phyloP scores from a whole-genome alignment of 2,113 vertebrate genomes.

The Orycteropus afer region DNA sequence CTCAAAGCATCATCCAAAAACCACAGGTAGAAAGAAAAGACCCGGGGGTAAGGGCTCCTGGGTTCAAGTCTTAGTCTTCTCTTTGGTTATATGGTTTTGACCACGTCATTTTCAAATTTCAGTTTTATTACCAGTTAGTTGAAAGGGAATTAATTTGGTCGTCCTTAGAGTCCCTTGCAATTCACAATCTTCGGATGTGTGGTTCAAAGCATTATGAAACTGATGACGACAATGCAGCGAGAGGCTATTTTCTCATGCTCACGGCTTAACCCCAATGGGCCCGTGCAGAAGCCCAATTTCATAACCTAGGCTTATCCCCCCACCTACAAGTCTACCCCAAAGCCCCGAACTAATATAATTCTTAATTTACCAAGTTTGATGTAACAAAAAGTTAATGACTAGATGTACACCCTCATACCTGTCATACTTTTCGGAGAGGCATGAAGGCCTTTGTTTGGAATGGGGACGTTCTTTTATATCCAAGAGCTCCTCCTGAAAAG shows the following conservation, averaged over 20 bases:
- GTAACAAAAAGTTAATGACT: not conserved
- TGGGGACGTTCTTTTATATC: constrained; percentile 95
- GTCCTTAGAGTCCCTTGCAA: not conserved
- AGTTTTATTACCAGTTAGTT: not conserved
- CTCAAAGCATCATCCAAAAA: not conserved
- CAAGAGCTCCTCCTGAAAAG: constrained; percentile 94
- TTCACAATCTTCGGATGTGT: not conserved
- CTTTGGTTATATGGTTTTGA: not conserved
- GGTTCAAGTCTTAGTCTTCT: constrained; percentile 20
- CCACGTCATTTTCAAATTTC: constrained; percentile 14
- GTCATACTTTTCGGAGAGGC: constrained; percentile 98
- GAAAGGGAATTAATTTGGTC: not conserved
- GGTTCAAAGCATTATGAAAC: not conserved
- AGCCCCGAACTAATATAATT: constrained; percentile 23
- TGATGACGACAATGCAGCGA: not conserved
- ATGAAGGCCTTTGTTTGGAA: constrained; percentile 96
- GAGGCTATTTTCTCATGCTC: not conserved
- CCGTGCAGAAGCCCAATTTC: not conserved
- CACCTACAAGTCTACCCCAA: constrained; percentile 4
- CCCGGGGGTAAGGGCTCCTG: not conserved
- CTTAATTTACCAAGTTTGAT: constrained; percentile 40
- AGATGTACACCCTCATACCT: constrained; percentile 87
- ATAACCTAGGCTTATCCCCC: not conserved
- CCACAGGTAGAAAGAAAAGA: not conserved
- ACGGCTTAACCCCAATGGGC: not conserved